phyloP scores from a whole-genome alignment of 2,113 vertebrate genomes.

The Dendrocopos noguchii region DNA sequence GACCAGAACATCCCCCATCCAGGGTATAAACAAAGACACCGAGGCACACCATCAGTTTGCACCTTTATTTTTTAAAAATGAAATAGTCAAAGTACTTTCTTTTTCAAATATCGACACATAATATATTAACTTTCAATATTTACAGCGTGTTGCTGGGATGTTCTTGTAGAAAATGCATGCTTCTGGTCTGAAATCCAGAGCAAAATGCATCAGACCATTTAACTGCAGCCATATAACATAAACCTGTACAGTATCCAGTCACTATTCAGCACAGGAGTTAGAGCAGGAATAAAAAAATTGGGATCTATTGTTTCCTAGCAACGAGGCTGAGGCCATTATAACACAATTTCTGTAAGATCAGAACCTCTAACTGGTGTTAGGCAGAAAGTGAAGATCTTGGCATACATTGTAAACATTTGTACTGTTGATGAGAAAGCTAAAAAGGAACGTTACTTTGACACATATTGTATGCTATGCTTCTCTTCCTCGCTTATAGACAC shows the following conservation, averaged over 20 bases:
- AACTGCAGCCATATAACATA: constrained; percentile 81
- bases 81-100: constrained; percentile 87
- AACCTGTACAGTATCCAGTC: constrained; percentile 83
- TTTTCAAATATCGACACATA: constrained; percentile 86
- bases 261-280: constrained; percentile 81
- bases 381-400: constrained; percentile 81
- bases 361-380: constrained; percentile 78
- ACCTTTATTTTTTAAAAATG: constrained; percentile 88
- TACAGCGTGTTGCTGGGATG: constrained; percentile 83
- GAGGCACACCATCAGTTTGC: constrained; percentile 66
- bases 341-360: constrained; percentile 81
- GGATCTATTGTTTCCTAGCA: constrained; percentile 82
- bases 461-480: constrained; percentile 70
- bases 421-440: constrained; percentile 79
- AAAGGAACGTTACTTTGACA: constrained; percentile 74
- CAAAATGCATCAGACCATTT: constrained; percentile 84
- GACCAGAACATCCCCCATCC: background rate
- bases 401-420: constrained; percentile 83
- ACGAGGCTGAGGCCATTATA: constrained; percentile 78
- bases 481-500: constrained; percentile 69
- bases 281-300: constrained; percentile 82
- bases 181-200: constrained; percentile 84
- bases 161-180: constrained; percentile 86
- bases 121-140: constrained; percentile 83
- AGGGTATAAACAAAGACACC: constrained; percentile 14